phyloP scores from a whole-genome alignment of 2,113 vertebrate genomes.

The Pedetes capensis region DNA sequence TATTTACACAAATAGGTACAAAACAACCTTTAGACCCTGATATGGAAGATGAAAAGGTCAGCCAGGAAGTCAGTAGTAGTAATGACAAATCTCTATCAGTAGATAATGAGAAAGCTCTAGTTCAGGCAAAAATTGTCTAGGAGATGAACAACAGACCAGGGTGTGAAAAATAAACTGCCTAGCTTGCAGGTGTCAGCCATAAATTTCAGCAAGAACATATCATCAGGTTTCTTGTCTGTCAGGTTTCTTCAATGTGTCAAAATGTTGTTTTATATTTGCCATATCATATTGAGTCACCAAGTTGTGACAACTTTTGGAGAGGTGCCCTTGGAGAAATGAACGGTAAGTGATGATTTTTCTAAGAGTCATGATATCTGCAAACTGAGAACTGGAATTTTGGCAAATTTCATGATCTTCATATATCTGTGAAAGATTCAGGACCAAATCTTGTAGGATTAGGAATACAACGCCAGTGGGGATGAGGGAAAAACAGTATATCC shows the following conservation, averaged over 20 bases:
- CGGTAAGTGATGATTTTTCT: not conserved
- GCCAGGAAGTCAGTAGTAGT: not conserved
- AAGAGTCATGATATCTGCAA: not conserved
- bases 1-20: not conserved
- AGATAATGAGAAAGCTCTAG: not conserved
- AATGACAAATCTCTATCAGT: not conserved
- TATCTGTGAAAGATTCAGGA: not conserved
- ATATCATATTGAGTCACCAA: not conserved
- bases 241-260: not conserved
- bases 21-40: not conserved
- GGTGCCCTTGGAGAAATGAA: not conserved
- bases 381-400: not conserved
- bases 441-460: not conserved
- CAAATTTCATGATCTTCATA: not conserved
- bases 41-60: not conserved
- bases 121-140: not conserved
- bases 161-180: not conserved
- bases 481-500: not conserved
- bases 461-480: not conserved
- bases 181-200: not conserved
- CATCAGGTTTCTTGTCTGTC: not conserved
- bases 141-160: not conserved
- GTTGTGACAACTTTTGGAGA: not conserved
- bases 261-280: not conserved
- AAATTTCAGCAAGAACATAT: conserved; percentile 2